These are phyloP conservation scores for Catharus ustulatus DNA, from an alignment of 2,797 vertebrate genomes.

Conservation along the genomic window DNA sequence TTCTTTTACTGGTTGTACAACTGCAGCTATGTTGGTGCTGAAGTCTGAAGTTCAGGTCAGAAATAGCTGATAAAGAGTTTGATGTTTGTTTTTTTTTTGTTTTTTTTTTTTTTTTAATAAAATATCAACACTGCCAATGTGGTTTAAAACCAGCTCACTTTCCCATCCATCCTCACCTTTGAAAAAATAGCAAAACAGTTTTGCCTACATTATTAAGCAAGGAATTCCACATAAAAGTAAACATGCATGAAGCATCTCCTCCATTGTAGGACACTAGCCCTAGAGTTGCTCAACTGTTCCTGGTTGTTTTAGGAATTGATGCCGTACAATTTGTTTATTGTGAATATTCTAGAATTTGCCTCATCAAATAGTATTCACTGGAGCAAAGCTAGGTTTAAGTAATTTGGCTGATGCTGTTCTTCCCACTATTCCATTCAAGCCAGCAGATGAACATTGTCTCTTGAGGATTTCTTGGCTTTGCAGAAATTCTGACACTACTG, in stretches of 20 bases:
- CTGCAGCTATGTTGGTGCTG: background rate
- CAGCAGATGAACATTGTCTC: slow-evolving; percentile 30
- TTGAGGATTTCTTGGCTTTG: background rate
- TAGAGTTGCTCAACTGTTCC: background rate
- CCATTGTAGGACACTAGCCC: background rate
- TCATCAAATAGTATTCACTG: background rate
- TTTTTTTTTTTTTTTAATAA: background rate
- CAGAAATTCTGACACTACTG: slow-evolving; percentile 40
- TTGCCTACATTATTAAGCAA: background rate
- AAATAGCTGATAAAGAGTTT: background rate
- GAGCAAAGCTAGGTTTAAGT: slow-evolving; percentile 2
- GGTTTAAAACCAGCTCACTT: background rate
- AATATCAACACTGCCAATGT: background rate
- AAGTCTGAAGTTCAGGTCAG: background rate
- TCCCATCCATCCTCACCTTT: background rate
- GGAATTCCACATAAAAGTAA: background rate
- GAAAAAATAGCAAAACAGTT: background rate
- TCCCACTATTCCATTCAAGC: slow-evolving; percentile 39
- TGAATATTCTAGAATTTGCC: background rate
- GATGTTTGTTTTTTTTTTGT: no score
- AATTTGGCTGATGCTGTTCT: slow-evolving; percentile 7
- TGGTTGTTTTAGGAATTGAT: background rate
- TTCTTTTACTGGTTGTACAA: background rate
- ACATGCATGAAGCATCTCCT: background rate
- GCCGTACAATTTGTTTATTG: background rate